Conservation (phyloP, 2,113 vertebrate genomes). For the Indicator indicator region DNA sequence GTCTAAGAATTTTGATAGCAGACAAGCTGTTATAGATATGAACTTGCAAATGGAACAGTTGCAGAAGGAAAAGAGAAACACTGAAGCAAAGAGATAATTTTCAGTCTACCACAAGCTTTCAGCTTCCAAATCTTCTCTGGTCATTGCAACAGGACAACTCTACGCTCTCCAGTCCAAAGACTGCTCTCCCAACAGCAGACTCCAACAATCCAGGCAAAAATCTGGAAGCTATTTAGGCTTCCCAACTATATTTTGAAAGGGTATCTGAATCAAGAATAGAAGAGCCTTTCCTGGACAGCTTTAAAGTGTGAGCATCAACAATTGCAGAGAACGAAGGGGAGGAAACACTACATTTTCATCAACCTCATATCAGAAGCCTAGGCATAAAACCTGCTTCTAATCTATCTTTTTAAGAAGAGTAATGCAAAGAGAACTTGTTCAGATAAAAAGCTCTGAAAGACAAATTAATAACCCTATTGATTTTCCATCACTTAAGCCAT, state of each 20-base stretch:
- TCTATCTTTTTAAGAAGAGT: not conserved
- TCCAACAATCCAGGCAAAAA: not conserved
- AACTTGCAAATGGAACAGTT: not conserved
- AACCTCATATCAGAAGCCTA: not conserved
- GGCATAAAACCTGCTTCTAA: not conserved
- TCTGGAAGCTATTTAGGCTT: constrained; percentile 1
- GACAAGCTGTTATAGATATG: not conserved
- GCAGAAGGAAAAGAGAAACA: not conserved
- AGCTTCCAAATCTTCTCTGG: not conserved
- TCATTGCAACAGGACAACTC: not conserved
- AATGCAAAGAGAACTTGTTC: not conserved
- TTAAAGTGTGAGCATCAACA: not conserved
- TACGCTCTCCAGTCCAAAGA: not conserved
- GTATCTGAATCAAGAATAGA: not conserved
- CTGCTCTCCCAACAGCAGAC: not conserved
- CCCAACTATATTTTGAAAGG: not conserved
- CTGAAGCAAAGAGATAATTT: not conserved
- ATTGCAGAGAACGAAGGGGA: fast-evolving
- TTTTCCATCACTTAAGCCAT: not conserved
- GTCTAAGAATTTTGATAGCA: not conserved
- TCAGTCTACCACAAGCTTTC: not conserved
- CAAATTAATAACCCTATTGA: constrained; percentile 19
- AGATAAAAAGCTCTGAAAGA: not conserved
- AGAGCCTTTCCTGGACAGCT: not conserved
- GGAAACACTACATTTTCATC: not conserved